Base-by-base conservation (phyloP, 1,140 invertebrate species). In the Formica exsecta region DNA sequence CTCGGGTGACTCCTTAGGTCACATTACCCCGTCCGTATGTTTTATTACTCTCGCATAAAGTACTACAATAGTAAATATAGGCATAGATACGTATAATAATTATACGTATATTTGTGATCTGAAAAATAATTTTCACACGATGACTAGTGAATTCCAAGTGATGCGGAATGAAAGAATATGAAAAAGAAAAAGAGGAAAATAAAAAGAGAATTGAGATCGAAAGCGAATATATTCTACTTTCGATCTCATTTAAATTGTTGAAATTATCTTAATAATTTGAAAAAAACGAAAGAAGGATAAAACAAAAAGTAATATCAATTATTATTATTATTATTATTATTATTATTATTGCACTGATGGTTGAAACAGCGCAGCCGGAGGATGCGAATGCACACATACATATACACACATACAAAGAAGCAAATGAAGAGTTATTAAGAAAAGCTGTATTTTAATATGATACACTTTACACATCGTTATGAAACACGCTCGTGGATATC, bases 401-500 rank as follows among this genome's bases (percentile, higher is more conserved):
- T 16, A 38, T n/a, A 19, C 19, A 68, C 32, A 68, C 8, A 54
- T 32, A 59, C 7, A 36, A 29, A 22, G 38, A 44, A 11, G 5
- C 16, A 41, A 41, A 44, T 48, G 32, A 65, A 44, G 9, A 75
- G 70, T 75, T 74, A 71, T 38, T 48, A 25, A 41, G n/a, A 91
- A 88, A 85, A 92, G 75, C 77, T 90, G 92, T 93, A 93, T 93
- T 93, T 93, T 93, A 93, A 92, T 93, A 93, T 85, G 79, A 68
- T 92, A 90, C 88, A 89, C 85, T 92, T 92, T 92, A 92, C 92
- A 92, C 87, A 75, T 76, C 48, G 48, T 51, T 51, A 65, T 74
- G 13, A 22, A 74, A 79, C 41, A 84, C 54, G 71, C 86, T 87
- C 83, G 66, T 86, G 80, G 48, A 87, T 91, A 54, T 86, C 57